These are phyloP conservation scores for Seriola dumerili DNA, from an alignment of 2,113 vertebrate species.

Conservation along the genomic window DNA sequence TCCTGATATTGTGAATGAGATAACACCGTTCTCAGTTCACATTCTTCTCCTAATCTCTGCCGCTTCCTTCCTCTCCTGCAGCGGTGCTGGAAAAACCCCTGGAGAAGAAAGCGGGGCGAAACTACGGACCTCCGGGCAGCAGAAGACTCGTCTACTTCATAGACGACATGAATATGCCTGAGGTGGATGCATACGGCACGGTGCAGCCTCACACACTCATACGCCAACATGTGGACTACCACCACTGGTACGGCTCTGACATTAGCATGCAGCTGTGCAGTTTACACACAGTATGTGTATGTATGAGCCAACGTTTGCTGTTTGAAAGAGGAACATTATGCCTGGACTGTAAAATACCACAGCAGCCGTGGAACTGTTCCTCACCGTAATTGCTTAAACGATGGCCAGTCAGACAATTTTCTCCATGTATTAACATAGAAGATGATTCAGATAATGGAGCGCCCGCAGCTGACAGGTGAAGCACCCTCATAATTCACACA, in stretches of 20 bases:
- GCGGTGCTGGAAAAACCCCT: conserved; percentile 94
- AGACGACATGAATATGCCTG: conserved; percentile 96
- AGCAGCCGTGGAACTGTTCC: not conserved
- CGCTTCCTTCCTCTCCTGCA: conserved; percentile 64
- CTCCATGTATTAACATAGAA: conserved; percentile 24
- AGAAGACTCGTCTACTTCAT: conserved; percentile 94
- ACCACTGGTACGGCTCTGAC: conserved; percentile 89
- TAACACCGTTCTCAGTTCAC: not conserved
- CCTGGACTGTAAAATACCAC: not conserved
- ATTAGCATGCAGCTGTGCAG: not conserved
- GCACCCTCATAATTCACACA: conserved; percentile 39
- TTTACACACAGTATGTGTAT: not conserved
- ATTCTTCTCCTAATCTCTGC: not conserved
- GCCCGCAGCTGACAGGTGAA: conserved; percentile 30
- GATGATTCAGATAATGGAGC: conserved; percentile 35
- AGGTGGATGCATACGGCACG: conserved; percentile 93
- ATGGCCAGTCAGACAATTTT: conserved; percentile 13
- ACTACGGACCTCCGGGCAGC: conserved; percentile 90
- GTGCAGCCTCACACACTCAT: conserved; percentile 95
- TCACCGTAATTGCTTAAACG: conserved; percentile 6
- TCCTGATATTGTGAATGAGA: not conserved
- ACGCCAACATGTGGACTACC: conserved; percentile 95
- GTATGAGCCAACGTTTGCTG: conserved; percentile 1
- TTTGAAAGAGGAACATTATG: conserved; percentile 1
- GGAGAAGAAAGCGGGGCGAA: conserved; percentile 96